Percentiles rank a stretch among this genome's conserved stretches.
phyloP scores from a whole-genome alignment of 92 coral and sea anemone species.

The Parazoanthus atlanticus region DNA sequence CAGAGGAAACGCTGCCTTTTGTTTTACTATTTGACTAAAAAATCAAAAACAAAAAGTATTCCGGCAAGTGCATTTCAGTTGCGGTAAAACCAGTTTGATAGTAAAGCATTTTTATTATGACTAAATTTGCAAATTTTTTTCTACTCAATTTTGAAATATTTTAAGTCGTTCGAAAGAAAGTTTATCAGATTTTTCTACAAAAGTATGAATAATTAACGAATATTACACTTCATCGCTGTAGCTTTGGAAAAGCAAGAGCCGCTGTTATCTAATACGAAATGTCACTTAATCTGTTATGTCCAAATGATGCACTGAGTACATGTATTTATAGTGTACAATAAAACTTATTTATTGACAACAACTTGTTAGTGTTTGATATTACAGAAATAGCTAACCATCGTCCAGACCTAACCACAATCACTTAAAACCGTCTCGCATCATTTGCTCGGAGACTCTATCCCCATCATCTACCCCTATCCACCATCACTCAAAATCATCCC shows the following conservation, averaged over 20 bases:
- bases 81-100: slow-evolving; percentile 4
- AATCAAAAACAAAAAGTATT: background rate
- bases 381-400: no score
- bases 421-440: no score
- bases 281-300: slow-evolving; percentile 7
- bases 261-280: background rate
- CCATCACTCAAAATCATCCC: no score
- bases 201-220: background rate
- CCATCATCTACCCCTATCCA: no score
- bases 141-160: slow-evolving; percentile 2
- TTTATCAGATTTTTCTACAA: slow-evolving; percentile 21
- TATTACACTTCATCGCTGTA: background rate
- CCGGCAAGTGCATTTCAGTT: background rate
- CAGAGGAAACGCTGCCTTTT: background rate
- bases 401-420: no score
- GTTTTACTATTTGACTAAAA: background rate
- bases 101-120: slow-evolving; percentile 7
- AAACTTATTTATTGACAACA: slow-evolving; percentile 43
- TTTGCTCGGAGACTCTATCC: no score
- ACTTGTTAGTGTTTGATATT: no score
- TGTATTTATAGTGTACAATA: slow-evolving; percentile 46
- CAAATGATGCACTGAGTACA: slow-evolving; percentile 25
- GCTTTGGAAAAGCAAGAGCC: slow-evolving; percentile 21
- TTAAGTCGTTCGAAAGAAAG: slow-evolving; percentile 9
- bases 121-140: slow-evolving; percentile 19